Base-by-base conservation (phyloP, 1,140 invertebrate species). In the Aporrectodea caliginosa region DNA sequence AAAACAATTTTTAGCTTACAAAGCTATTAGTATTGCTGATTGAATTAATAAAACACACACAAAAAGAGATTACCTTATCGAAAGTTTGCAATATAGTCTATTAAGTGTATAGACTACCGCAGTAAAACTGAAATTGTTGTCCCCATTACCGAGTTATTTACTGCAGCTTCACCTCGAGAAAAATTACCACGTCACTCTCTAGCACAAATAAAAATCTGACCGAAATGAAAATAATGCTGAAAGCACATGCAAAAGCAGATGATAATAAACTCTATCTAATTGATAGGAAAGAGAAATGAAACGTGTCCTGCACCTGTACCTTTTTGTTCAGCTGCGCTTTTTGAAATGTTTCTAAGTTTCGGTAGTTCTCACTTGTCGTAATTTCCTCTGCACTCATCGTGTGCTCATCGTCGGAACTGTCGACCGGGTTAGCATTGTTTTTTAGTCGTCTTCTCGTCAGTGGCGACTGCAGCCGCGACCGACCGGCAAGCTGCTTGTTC, bases 241-340 rank as follows among this genome's bases (percentile, higher is more conserved):
- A n/a, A n/a, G n/a, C n/a, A n/a, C n/a, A n/a, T n/a, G n/a, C n/a
- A n/a, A n/a, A n/a, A n/a, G n/a, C 30, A 29, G 73, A 22, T 27
- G 35, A 71, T 6, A 43, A n/a, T 71, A 69, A 14, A 14, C 12
- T 75, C 16, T 16, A 75, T 1, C 16, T 35, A 22, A 79, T 1
- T 16, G 34, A 35, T 68, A 31, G n/a, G 29, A 16, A 27, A n/a
- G 16, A 79, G 29, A 79, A 6, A 35, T 70, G 2, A 76, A 79
- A 16, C 75, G 30, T 16, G 16, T 32, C 16, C n/a, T 80, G 31
- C 69, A 68, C 14, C 43, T 35, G 32, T 86, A 96, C 95, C 92
- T 97, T 97, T 87, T 97, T 95, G 82, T 94, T 91, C 35, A 97
- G 90, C 85, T 97, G 95, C 68, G 94, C 93, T 89, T 97, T 97